Percentiles rank a stretch among this genome's conserved stretches.
These are phyloP conservation scores for Chaetodon trifascialis DNA, from an alignment of 2,113 vertebrate species.

Conservation along the genomic window DNA sequence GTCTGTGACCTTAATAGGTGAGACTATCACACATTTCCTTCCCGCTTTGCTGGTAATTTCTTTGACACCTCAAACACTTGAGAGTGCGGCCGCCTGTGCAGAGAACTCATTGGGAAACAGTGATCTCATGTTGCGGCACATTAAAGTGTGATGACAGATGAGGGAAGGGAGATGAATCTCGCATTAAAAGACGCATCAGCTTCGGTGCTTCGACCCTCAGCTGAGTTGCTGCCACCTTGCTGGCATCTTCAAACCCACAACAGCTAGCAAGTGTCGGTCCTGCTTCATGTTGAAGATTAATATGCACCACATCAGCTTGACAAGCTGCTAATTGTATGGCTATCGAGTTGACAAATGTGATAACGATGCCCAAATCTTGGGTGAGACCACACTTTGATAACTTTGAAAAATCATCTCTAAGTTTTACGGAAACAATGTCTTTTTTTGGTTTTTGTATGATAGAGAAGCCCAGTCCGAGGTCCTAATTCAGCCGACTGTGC, in stretches of 20 bases:
- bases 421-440: not conserved
- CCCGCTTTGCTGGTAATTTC: slow-evolving; percentile 47
- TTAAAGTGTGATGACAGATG: slow-evolving; percentile 62
- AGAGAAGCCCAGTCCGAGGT: not conserved
- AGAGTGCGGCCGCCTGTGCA: slow-evolving; percentile 1
- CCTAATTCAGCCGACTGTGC: not conserved
- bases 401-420: no score
- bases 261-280: slow-evolving; percentile 21
- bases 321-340: slow-evolving; percentile 31
- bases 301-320: slow-evolving; percentile 22
- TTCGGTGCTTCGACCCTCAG: slow-evolving; percentile 14
- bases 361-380: slow-evolving; percentile 5
- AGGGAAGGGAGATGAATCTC: slow-evolving; percentile 46
- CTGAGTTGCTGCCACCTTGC: slow-evolving; percentile 10
- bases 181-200: slow-evolving; percentile 34
- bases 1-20: slow-evolving; percentile 52
- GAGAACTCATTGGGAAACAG: slow-evolving; percentile 22
- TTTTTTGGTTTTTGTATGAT: not conserved
- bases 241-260: slow-evolving; percentile 38
- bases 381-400: not conserved
- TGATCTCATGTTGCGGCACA: slow-evolving; percentile 60
- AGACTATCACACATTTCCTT: slow-evolving; percentile 33
- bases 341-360: slow-evolving; percentile 17
- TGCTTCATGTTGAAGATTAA: slow-evolving; percentile 18
- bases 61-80: slow-evolving; percentile 41